Evolutionary conservation across 2,797 vertebrate species (phyloP), one percentile per base, ranked within the genome.

Genomic region (Chelon auratus): DNA sequence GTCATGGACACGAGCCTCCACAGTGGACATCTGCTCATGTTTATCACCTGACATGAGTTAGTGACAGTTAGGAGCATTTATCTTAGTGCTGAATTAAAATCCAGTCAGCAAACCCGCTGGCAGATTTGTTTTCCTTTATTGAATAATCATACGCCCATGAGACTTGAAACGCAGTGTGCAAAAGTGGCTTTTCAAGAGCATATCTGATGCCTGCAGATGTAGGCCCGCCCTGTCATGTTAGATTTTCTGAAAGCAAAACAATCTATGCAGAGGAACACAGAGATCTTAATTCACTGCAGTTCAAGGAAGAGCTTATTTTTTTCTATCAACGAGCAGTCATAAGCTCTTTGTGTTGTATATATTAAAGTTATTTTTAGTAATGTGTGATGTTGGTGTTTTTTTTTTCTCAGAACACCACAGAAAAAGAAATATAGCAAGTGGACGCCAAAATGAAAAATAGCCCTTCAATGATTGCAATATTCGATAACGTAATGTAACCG

Each of bases 161-260:
- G 61, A 68, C 52, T 62, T 55, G 20, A 65, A 72, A 57, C 40
- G 54, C 40, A 40, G 14, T 51, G 57, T 70, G 26, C 51, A 43
- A 39, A 64, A 69, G 18, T 77, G 59, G n/a, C 39, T 33, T 72
- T 68, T 81, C 75, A 42, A 57, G 36, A 75, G 68, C 51, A 66
- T 48, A 45, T 77, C n/a, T 76, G 56, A 76, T 60, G 62, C 57
- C 56, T 72, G 52, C 36, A 52, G 72, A 50, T 52, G n/a, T 45
- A 40, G 20, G 9, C 68, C 13, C 5, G 0, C 51, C n/a, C 20
- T 22, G 77, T 69, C 72, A 79, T 43, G 57, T 65, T 58, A 24
- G 30, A 67, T 79, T 67, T 59, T 45, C 39, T 40, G 9, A 67
- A 60, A 69, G 42, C 50, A 63, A 71, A 80, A 68, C 22, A 61